Percentiles rank a stretch among this genome's conserved stretches.
Conservation (phyloP, 2,113 vertebrate species). For the Petrocephalus zakoni region DNA sequence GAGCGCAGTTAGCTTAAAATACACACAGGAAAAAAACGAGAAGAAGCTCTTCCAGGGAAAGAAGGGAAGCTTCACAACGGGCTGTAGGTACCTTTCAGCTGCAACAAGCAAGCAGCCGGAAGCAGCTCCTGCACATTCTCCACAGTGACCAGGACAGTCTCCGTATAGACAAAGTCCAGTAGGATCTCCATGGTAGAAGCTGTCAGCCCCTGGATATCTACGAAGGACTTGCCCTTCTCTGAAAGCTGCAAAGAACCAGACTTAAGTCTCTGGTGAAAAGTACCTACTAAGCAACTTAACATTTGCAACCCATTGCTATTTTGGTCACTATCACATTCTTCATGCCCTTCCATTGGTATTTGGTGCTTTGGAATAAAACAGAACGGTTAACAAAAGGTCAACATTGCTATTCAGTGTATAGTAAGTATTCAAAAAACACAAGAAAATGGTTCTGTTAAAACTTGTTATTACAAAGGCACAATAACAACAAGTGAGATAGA, state of each 20-base stretch:
- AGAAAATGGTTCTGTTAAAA: neutral
- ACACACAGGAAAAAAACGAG: neutral
- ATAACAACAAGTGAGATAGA: neutral
- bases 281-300: neutral
- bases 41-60: neutral
- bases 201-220: constrained; percentile 94
- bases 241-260: constrained; percentile 66
- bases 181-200: constrained; percentile 98
- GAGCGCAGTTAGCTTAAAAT: neutral
- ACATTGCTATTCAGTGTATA: neutral
- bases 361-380: neutral
- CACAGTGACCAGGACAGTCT: constrained; percentile 93
- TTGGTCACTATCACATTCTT: neutral
- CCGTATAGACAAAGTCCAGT: constrained; percentile 95
- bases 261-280: neutral
- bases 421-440: neutral
- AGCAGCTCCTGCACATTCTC: constrained; percentile 96
- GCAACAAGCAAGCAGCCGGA: constrained; percentile 89
- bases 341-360: neutral
- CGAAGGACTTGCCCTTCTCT: constrained; percentile 94
- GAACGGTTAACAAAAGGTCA: neutral
- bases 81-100: constrained; percentile 83
- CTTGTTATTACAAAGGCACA: neutral
- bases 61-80: neutral
- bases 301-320: neutral